These are phyloP conservation scores for Pterobdella sp. DNA, from an alignment of 2,888 invertebrate species.

Conservation along the genomic window DNA sequence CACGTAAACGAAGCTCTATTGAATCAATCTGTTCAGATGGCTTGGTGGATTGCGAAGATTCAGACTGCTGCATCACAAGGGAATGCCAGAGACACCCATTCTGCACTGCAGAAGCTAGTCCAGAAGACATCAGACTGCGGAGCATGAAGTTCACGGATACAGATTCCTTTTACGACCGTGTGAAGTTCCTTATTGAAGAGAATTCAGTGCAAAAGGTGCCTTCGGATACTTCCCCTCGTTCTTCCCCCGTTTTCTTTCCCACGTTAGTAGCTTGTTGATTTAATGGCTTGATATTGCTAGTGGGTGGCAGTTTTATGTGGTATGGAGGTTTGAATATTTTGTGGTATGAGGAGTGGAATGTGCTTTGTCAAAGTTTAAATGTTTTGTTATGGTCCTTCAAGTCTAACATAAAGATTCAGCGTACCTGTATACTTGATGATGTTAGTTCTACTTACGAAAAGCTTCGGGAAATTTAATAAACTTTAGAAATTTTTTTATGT, in stretches of 20 bases:
- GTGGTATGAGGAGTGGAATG: too few relatives aligned
- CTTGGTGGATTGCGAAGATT: slow-evolving; percentile 94
- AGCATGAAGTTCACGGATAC: slow-evolving; percentile 94
- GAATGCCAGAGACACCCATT: slow-evolving; percentile 81
- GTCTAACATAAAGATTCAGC: too few relatives aligned
- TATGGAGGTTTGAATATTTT: too few relatives aligned
- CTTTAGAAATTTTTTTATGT: too few relatives aligned
- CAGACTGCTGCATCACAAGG: slow-evolving; percentile 78
- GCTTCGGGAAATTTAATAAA: too few relatives aligned
- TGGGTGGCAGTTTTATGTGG: too few relatives aligned
- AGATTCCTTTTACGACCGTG: slow-evolving; percentile 91
- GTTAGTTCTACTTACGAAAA: too few relatives aligned
- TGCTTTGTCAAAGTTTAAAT: too few relatives aligned
- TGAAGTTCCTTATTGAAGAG: slow-evolving; percentile 94
- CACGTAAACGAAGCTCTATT: too few relatives aligned
- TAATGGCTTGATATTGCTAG: too few relatives aligned
- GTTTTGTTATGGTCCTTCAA: too few relatives aligned
- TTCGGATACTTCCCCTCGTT: slow-evolving; percentile 65
- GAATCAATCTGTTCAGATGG: slow-evolving; percentile 68
- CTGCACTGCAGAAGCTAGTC: slow-evolving; percentile 91
- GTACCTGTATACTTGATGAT: too few relatives aligned
- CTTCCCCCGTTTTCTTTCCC: slow-evolving; percentile 93
- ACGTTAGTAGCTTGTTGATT: slow-evolving; percentile 79
- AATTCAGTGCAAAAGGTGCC: slow-evolving; percentile 77
- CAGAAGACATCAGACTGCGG: slow-evolving; percentile 85